These are phyloP conservation scores for Dolomedes plantarius DNA, from an alignment of 2,888 invertebrate genomes.

Conservation along the genomic window DNA sequence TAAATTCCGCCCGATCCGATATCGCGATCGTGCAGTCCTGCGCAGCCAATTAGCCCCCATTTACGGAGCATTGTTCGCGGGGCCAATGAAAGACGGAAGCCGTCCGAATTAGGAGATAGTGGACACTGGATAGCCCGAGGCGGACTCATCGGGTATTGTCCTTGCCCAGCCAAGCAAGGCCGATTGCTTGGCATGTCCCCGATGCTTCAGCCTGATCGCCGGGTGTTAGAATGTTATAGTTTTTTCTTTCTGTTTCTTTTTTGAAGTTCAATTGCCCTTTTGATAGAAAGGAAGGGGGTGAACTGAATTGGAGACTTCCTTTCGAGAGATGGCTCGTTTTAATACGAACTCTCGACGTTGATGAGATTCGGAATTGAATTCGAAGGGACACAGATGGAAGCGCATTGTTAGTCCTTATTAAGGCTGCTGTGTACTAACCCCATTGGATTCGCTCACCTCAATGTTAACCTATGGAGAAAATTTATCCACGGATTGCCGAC, in stretches of 20 bases:
- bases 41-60: slow-evolving; percentile 55
- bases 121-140: slow-evolving; percentile 31
- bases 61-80: slow-evolving; percentile 59
- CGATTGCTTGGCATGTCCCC: slow-evolving; percentile 50
- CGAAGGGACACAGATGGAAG: too few species aligned
- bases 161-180: slow-evolving; percentile 69
- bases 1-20: slow-evolving; percentile 11
- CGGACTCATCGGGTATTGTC: slow-evolving; percentile 60
- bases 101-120: slow-evolving; percentile 13
- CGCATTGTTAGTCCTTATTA: too few species aligned
- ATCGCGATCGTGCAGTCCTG: slow-evolving; percentile 26
- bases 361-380: background rate
- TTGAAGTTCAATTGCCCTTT: slow-evolving; percentile 39
- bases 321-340: background rate
- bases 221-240: slow-evolving; percentile 62
- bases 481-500: too few species aligned
- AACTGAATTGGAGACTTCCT: background rate
- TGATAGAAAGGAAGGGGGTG: background rate
- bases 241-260: slow-evolving; percentile 13
- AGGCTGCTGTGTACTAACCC: too few species aligned
- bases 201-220: slow-evolving; percentile 14
- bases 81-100: slow-evolving; percentile 62
- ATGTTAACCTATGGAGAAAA: too few species aligned
- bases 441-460: too few species aligned
- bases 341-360: background rate